Evolutionary conservation across 2,113 vertebrate genomes (phyloP).

Genomic region (Anoura caudifer): DNA sequence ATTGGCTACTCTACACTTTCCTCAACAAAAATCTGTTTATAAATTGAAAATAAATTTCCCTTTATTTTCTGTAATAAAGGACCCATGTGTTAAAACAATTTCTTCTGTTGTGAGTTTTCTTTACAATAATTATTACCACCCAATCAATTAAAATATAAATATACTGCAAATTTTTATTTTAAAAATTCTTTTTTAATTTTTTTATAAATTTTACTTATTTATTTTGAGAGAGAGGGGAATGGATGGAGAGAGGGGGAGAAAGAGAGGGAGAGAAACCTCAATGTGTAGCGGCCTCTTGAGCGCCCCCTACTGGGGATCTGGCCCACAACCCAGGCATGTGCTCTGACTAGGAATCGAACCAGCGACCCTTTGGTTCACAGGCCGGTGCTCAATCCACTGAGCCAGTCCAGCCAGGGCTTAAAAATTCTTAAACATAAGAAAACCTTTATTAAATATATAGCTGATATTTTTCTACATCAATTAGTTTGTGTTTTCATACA

Average conservation of each 20-base stretch:
- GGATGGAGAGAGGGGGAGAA: no score
- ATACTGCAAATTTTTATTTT: neutral
- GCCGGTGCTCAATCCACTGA: no score
- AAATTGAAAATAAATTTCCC: slow-evolving; percentile 23
- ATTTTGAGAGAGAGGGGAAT: no score
- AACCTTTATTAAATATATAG: neutral
- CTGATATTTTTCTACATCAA: neutral
- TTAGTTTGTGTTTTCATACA: neutral
- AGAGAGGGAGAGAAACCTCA: no score
- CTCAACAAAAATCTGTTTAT: neutral
- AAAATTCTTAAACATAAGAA: slow-evolving; percentile 3
- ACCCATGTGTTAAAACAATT: neutral
- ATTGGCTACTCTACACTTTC: neutral
- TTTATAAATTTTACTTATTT: no score
- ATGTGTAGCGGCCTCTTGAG: no score
- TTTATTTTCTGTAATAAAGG: neutral
- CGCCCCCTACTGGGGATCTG: no score
- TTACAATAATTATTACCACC: neutral
- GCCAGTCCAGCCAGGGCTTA: neutral
- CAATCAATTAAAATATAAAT: neutral
- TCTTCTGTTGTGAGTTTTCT: slow-evolving; percentile 15
- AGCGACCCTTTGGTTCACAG: no score
- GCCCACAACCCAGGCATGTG: no score
- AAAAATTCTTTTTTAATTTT: neutral
- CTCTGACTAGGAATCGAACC: no score